phyloP scores from a whole-genome alignment of 92 coral and sea anemone species.

The Actinostola sp. region DNA sequence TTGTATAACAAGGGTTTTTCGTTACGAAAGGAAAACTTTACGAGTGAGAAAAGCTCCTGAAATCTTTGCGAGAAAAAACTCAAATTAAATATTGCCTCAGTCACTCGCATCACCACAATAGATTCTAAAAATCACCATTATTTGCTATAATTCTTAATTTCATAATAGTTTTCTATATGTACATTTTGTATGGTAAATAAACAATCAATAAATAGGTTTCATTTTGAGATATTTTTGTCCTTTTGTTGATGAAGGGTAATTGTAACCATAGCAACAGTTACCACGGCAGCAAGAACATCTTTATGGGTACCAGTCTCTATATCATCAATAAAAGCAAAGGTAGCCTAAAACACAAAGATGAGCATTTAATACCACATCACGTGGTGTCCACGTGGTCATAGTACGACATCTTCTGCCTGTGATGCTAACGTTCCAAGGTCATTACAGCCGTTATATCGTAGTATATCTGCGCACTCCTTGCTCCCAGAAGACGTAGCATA shows the following conservation, averaged over 20 bases:
- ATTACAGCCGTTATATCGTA: conserved; percentile 89
- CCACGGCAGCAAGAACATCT: too few relatives aligned
- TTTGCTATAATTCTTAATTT: neutral
- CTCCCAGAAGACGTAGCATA: conserved; percentile 95
- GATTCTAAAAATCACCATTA: conserved; percentile 7
- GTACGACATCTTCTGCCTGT: conserved; percentile 70
- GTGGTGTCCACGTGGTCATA: conserved; percentile 41
- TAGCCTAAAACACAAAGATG: neutral
- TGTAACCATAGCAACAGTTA: conserved; percentile 7
- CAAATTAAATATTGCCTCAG: conserved; percentile 1
- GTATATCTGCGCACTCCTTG: conserved; percentile 90
- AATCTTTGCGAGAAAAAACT: conserved; percentile 12
- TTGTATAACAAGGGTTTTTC: conserved; percentile 11
- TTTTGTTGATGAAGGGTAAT: neutral
- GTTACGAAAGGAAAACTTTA: conserved; percentile 2
- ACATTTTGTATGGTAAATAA: conserved; percentile 30
- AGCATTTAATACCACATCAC: conserved; percentile 8
- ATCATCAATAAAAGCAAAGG: too few relatives aligned
- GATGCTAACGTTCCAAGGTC: conserved; percentile 85
- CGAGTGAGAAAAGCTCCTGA: neutral
- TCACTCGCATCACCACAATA: neutral
- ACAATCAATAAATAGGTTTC: conserved; percentile 35
- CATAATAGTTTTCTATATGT: conserved; percentile 11
- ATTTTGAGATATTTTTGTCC: neutral
- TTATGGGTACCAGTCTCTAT: too few relatives aligned